Percentiles rank a stretch among this genome's conserved stretches.
Evolutionary conservation across 1,140 invertebrate genomes (phyloP).

Genomic region (Hylaeus anthracinus): DNA sequence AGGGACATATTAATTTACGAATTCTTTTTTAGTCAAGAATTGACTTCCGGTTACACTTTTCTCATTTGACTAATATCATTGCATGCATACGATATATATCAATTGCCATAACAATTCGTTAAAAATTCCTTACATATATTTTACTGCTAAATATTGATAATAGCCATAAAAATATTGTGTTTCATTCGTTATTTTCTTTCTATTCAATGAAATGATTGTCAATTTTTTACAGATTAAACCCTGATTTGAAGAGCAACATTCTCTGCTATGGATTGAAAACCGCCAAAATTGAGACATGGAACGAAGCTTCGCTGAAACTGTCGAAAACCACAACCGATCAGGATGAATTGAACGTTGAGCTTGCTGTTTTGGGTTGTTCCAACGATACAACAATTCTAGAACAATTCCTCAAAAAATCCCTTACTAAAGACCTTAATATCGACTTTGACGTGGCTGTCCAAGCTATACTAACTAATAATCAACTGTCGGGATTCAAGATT

Average conservation of each 20-base stretch:
- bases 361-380: constrained; percentile 49
- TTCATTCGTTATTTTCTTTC: no score
- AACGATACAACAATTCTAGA: constrained; percentile 31
- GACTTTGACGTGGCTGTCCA: constrained; percentile 68
- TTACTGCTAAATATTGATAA: no score
- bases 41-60: no score
- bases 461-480: constrained; percentile 77
- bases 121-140: no score
- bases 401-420: constrained; percentile 25
- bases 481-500: constrained; percentile 74
- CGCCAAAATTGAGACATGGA: constrained; percentile 84
- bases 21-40: no score
- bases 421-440: neutral
- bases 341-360: constrained; percentile 2
- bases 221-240: constrained; percentile 70
- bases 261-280: constrained; percentile 84
- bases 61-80: no score
- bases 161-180: no score
- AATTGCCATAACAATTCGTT: no score
- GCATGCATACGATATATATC: no score
- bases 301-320: constrained; percentile 83
- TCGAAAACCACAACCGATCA: constrained; percentile 80
- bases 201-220: neutral
- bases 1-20: no score
- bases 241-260: constrained; percentile 84